A percentile compares a stretch with the other conserved stretches of the same genome.
These are phyloP conservation scores for Kryptolebias ocellatus DNA, from an alignment of 2,797 vertebrate species.

Conservation along the genomic window DNA sequence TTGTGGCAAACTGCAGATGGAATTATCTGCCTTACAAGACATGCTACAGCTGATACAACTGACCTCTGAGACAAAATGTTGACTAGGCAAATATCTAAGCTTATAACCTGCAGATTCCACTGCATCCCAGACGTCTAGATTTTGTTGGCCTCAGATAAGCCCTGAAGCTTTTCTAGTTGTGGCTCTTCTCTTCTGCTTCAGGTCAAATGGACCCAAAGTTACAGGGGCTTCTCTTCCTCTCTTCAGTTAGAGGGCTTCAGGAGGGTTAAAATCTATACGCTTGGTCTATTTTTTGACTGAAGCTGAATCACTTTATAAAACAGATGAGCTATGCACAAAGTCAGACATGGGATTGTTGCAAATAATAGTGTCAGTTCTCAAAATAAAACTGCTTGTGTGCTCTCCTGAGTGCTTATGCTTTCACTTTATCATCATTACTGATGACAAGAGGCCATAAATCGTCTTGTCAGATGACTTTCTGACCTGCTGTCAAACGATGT, in stretches of 20 bases:
- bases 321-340: background rate
- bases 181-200: background rate
- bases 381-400: background rate
- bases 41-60: too few relatives aligned
- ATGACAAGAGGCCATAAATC: background rate
- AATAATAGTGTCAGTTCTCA: background rate
- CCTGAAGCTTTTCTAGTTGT: background rate
- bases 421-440: background rate
- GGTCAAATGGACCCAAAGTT: too few relatives aligned
- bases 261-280: background rate
- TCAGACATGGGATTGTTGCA: background rate
- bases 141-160: too few relatives aligned
- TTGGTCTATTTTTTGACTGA: background rate
- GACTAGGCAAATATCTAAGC: too few relatives aligned
- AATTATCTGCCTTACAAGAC: too few relatives aligned
- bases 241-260: too few relatives aligned
- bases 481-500: background rate
- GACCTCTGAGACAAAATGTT: too few relatives aligned
- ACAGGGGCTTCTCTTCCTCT: too few relatives aligned
- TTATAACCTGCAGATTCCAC: too few relatives aligned
- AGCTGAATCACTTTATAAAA: background rate
- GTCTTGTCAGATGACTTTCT: background rate
- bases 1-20: too few relatives aligned
- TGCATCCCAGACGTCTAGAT: too few relatives aligned
- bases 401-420: background rate